These are phyloP conservation scores for Hofmannophila pseudospretella DNA, from an alignment of 2,888 invertebrate species.

Conservation along the genomic window DNA sequence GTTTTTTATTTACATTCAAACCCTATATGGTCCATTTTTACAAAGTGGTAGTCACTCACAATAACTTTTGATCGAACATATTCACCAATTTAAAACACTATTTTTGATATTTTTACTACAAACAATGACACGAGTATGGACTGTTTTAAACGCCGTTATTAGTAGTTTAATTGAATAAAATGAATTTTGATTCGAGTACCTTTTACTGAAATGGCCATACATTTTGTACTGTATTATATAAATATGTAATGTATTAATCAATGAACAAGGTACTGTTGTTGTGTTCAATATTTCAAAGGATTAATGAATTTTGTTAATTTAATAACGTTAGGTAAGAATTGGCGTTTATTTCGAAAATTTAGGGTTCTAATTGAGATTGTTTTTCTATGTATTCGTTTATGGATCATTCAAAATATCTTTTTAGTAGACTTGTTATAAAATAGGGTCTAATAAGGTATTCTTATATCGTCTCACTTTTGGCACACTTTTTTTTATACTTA, in stretches of 20 bases:
- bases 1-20: neutral
- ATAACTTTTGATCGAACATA: constrained; percentile 1
- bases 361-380: constrained; percentile 1
- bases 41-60: constrained; percentile 4
- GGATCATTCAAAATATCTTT: too few species aligned
- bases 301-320: constrained; percentile 1
- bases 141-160: constrained; percentile 5
- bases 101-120: neutral
- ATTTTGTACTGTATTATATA: constrained; percentile 18
- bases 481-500: constrained; percentile 9
- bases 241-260: constrained; percentile 3
- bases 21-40: constrained; percentile 5
- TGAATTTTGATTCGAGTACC: constrained; percentile 4
- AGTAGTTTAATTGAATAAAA: neutral
- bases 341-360: neutral
- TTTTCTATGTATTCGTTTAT: neutral
- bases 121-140: constrained; percentile 1
- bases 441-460: neutral
- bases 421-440: neutral
- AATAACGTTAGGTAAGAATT: neutral
- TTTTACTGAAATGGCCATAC: constrained; percentile 26
- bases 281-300: constrained; percentile 9
- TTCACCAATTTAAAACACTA: neutral
- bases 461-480: constrained; percentile 5
- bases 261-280: neutral